Evolutionary conservation across 2,888 invertebrate genomes (phyloP).

Genomic region (Dasysyrphus tricinctus): DNA sequence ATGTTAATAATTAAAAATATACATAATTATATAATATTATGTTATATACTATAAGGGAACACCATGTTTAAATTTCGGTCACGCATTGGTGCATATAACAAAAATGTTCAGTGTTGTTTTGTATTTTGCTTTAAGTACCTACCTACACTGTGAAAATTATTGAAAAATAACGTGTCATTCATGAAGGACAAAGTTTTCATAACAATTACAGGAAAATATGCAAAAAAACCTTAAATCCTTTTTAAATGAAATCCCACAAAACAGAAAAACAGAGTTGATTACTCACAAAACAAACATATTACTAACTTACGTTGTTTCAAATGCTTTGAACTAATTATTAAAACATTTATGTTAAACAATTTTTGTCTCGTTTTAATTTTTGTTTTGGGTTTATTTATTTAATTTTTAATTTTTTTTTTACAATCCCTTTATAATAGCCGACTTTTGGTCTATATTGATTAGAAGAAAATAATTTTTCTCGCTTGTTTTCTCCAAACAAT

Average conservation of each 20-base stretch:
- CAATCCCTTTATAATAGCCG: constrained; percentile 51
- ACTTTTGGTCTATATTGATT: constrained; percentile 53
- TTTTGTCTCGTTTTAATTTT: constrained; percentile 37
- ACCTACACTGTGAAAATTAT: constrained; percentile 39
- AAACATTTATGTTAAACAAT: constrained; percentile 32
- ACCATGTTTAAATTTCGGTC: constrained; percentile 68
- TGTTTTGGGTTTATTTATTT: constrained; percentile 23
- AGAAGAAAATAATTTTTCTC: constrained; percentile 56
- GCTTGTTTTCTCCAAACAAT: constrained; percentile 64
- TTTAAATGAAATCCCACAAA: constrained; percentile 43
- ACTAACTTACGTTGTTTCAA: constrained; percentile 75
- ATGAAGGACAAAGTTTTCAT: constrained; percentile 30
- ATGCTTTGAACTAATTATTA: constrained; percentile 62
- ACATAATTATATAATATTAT: background rate
- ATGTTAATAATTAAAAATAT: constrained; percentile 39
- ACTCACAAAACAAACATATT: constrained; percentile 50
- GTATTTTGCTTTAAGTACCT: constrained; percentile 19
- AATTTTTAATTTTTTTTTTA: constrained; percentile 19
- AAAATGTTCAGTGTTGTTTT: constrained; percentile 48
- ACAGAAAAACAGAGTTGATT: constrained; percentile 15
- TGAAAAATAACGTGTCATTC: background rate
- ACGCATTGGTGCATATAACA: constrained; percentile 70
- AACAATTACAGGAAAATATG: constrained; percentile 14
- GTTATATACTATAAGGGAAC: constrained; percentile 8
- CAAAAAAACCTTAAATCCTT: constrained; percentile 45